Percentiles rank a stretch among this genome's conserved stretches.
Evolutionary conservation across 1,140 invertebrate species (phyloP).

Genomic region (Drusus annulatus): DNA sequence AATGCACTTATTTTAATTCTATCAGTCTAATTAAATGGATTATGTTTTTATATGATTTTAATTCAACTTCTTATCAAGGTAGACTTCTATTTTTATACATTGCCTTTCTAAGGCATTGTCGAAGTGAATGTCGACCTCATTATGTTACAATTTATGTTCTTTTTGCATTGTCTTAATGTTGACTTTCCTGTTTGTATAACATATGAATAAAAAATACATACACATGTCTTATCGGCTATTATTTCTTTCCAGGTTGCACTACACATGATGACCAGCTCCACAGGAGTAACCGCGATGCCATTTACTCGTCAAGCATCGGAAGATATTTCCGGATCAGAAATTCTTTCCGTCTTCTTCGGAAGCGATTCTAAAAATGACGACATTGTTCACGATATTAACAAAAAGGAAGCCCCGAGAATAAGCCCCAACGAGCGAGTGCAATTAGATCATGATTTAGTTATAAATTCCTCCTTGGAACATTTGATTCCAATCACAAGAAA

Average conservation of each 20-base stretch:
- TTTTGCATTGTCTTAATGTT: too few species aligned
- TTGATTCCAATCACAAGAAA: conserved; percentile 47
- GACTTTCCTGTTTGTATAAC: too few species aligned
- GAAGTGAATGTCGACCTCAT: conserved; percentile 4
- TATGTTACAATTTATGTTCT: not conserved
- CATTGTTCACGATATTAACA: conserved; percentile 51
- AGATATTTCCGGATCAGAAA: conserved; percentile 53
- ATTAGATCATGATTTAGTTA: conserved; percentile 43
- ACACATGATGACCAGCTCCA: conserved; percentile 36
- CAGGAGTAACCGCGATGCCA: conserved; percentile 43
- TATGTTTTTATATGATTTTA: conserved; percentile 14
- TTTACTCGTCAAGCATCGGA: conserved; percentile 25
- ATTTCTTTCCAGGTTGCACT: conserved; percentile 52
- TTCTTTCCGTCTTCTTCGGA: conserved; percentile 45
- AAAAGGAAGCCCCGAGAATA: conserved; percentile 58
- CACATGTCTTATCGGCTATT: conserved; percentile 18
- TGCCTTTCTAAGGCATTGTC: conserved; percentile 16
- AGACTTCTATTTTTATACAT: conserved; percentile 28
- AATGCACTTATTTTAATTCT: conserved; percentile 4
- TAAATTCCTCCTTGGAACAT: conserved; percentile 38
- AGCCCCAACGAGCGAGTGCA: conserved; percentile 4
- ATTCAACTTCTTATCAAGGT: conserved; percentile 28
- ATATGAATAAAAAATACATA: not conserved
- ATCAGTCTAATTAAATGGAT: not conserved
- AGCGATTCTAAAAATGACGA: conserved; percentile 49